Percentiles rank a stretch among this genome's conserved stretches.
Conservation (phyloP, 2,113 vertebrate species). For the human region DNA sequence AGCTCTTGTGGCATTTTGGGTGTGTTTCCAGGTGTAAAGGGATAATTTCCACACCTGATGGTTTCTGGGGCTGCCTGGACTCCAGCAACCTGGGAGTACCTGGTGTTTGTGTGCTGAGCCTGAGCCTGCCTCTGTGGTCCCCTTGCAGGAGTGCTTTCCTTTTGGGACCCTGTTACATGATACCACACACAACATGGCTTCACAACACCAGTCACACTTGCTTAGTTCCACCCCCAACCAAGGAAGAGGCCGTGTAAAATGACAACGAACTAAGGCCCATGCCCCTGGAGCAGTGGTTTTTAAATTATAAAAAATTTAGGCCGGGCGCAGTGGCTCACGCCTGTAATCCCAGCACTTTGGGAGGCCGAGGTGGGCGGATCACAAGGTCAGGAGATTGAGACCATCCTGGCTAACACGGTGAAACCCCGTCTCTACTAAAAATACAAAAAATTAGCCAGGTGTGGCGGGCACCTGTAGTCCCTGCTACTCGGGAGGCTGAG, state of each 20-base stretch:
- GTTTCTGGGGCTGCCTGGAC: not conserved
- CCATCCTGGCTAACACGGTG: too few species aligned
- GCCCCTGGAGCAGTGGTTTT: not conserved
- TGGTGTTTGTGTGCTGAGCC: not conserved
- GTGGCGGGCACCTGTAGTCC: too few species aligned
- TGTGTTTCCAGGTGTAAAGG: not conserved
- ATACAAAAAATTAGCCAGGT: too few species aligned
- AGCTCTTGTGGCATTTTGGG: not conserved
- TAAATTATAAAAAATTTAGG: not conserved
- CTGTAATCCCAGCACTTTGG: too few species aligned
- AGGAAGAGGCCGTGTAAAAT: not conserved
- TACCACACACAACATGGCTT: not conserved
- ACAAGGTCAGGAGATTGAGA: too few species aligned
- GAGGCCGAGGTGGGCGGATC: too few species aligned
- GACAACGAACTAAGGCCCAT: not conserved
- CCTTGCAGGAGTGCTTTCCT: not conserved
- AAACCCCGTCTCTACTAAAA: too few species aligned
- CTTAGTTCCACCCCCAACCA: not conserved
- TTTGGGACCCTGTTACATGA: not conserved
- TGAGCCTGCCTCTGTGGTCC: not conserved
- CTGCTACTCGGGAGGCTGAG: too few species aligned
- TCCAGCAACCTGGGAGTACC: not conserved
- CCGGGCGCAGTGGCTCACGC: rapidly evolving
- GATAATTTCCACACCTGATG: not conserved
- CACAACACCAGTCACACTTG: not conserved